Evolutionary conservation across 2,113 vertebrate species (phyloP), one percentile per base, ranked within the genome.

Genomic region (Hypomesus transpacificus): DNA sequence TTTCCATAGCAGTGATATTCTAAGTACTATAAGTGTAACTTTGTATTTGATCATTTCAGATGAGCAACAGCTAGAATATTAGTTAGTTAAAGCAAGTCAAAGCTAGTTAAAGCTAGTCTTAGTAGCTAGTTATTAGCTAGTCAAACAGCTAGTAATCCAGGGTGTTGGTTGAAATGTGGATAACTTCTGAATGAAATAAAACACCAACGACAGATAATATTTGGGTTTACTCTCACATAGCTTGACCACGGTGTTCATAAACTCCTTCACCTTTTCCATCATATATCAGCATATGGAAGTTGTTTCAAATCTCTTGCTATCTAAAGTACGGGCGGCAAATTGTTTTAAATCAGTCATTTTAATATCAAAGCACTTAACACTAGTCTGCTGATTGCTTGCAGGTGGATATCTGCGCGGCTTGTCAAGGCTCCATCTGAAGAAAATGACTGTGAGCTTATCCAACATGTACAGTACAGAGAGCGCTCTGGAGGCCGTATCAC

Each of bases 351-450:
- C 85, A 91, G 83, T 91, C 85, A 90, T 90, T 91, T 89, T 89
- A 90, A 91, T 92, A 92, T 92, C 90, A 92, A 91, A 92, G 88
- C 87, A 89, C 89, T 91, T 91, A 90, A 92, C 88, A 89, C 87
- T 80, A 87, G 85, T 86, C 88, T 86, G 86, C 85, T 91, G 91
- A 92, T 91, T 90, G 87, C 85, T 93, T 91, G 84, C 92, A 92
- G 91, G 82, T 89, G 87, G 80, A 85, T 61, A 85, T 77, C 81
- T 84, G 74, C 82, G 78, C 82, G 68, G 75, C 81, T 85, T 88
- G 89, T 93, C 90, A 87, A 75, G 86, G 80, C 71, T 85, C 72
- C 85, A 84, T 86, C 87, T 87, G 82, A 84, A 89, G 85, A 90
- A 91, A 90, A 91, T 87, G 76, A 88, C 86, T 84, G 88, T 90